Conservation (phyloP, 1,140 invertebrate species). For the Ips typographus region DNA sequence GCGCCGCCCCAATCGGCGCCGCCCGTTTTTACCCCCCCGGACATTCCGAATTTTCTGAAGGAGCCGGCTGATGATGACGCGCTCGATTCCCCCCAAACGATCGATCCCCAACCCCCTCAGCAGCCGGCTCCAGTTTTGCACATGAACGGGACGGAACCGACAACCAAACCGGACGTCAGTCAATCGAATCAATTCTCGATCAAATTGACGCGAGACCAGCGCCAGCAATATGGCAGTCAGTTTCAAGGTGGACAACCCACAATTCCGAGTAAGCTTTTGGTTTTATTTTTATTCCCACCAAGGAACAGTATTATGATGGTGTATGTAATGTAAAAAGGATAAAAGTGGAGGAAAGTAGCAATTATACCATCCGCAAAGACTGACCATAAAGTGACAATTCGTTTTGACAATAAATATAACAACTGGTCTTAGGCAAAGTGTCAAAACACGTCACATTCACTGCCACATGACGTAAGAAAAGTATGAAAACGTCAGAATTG, state of each 20-base stretch:
- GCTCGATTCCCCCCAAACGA: constrained; percentile 8
- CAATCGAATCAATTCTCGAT: constrained; percentile 63
- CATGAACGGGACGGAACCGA: constrained; percentile 49
- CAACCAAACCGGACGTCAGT: constrained; percentile 43
- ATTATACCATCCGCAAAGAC: too few relatives aligned
- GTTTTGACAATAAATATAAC: too few relatives aligned
- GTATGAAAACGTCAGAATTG: too few relatives aligned
- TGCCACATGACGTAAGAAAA: too few relatives aligned
- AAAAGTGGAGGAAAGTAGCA: too few relatives aligned
- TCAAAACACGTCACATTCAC: too few relatives aligned
- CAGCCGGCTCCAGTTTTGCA: constrained; percentile 53
- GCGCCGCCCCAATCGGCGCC: constrained; percentile 75
- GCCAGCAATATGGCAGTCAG: constrained; percentile 73
- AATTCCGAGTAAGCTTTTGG: constrained; percentile 43
- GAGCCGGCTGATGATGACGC: constrained; percentile 40
- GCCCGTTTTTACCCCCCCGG: constrained; percentile 79
- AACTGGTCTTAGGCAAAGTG: too few relatives aligned
- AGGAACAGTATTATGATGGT: too few relatives aligned
- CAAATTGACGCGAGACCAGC: constrained; percentile 70
- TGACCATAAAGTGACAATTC: neutral
- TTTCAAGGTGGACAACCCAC: constrained; percentile 52
- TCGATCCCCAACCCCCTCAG: constrained; percentile 28
- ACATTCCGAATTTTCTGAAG: constrained; percentile 63
- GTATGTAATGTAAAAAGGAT: too few relatives aligned
- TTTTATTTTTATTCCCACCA: neutral